Conservation (phyloP, 2,797 vertebrate species). For the Sternarchorhynchus goeldii region DNA sequence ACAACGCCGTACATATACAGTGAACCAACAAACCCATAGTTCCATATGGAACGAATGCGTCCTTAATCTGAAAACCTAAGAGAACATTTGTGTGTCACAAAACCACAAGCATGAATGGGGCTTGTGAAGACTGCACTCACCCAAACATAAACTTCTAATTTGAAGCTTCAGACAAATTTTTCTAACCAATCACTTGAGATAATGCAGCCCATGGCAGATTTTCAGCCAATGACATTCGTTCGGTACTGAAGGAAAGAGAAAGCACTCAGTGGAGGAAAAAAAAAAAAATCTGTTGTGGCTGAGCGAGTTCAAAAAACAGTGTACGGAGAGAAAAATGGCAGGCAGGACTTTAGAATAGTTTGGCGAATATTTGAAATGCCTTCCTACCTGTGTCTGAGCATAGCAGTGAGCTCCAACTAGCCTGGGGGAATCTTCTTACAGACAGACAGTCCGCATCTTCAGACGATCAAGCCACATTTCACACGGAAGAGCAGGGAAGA, state of each 20-base stretch:
- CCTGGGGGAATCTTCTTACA: neutral
- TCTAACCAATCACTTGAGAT: constrained; percentile 20
- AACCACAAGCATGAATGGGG: neutral
- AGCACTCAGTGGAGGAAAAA: neutral
- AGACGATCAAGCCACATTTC: constrained; percentile 9
- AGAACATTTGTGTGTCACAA: neutral
- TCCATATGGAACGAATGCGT: neutral
- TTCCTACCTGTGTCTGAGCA: constrained; percentile 39
- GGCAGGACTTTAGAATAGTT: no score
- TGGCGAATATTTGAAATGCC: neutral
- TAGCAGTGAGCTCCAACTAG: neutral
- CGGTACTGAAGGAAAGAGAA: neutral
- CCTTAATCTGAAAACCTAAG: neutral
- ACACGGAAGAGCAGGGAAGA: neutral
- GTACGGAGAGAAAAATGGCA: neutral
- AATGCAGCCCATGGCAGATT: neutral
- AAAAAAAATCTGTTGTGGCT: constrained; percentile 2
- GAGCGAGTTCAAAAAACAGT: neutral
- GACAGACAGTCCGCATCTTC: constrained; percentile 4
- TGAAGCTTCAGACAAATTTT: constrained; percentile 4
- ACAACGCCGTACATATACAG: no score
- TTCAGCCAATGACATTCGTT: constrained; percentile 10
- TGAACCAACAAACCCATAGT: no score
- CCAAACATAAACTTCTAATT: neutral
- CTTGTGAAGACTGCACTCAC: neutral